These are phyloP conservation scores for Drosophila yooni DNA, from an alignment of 2,888 invertebrate species.

Conservation along the genomic window DNA sequence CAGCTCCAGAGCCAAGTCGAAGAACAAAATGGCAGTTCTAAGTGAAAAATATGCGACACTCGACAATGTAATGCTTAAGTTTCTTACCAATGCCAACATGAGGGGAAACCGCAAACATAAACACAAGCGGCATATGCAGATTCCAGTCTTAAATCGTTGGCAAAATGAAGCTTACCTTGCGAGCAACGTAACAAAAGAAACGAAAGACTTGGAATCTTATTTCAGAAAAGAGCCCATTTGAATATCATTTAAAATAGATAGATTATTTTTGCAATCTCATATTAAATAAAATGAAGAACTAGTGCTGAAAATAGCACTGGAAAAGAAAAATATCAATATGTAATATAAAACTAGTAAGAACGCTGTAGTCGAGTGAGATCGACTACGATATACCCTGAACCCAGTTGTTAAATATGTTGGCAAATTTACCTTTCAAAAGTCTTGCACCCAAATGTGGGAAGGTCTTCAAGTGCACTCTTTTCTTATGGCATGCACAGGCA, in stretches of 20 bases:
- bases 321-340: not conserved
- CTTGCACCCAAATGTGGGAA: too few relatives aligned
- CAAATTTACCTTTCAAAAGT: too few relatives aligned
- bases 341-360: not conserved
- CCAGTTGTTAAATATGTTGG: too few relatives aligned
- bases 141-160: conserved; percentile 37
- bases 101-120: not conserved
- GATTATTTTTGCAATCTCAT: not conserved
- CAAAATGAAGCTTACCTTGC: conserved; percentile 34
- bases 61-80: conserved; percentile 68
- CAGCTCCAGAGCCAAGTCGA: conserved; percentile 29
- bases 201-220: not conserved
- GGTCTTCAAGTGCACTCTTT: too few relatives aligned
- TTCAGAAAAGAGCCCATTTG: not conserved
- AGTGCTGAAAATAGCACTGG: not conserved
- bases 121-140: conserved; percentile 38
- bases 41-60: conserved; percentile 37
- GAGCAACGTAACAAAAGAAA: not conserved
- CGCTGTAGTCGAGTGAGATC: too few relatives aligned
- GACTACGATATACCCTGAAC: too few relatives aligned
- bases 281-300: not conserved
- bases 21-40: conserved; percentile 27
- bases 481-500: too few relatives aligned
- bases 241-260: not conserved
- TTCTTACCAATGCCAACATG: conserved; percentile 22